Conservation (phyloP, 2,888 invertebrate species). For the Zootermopsis nevadensis region DNA sequence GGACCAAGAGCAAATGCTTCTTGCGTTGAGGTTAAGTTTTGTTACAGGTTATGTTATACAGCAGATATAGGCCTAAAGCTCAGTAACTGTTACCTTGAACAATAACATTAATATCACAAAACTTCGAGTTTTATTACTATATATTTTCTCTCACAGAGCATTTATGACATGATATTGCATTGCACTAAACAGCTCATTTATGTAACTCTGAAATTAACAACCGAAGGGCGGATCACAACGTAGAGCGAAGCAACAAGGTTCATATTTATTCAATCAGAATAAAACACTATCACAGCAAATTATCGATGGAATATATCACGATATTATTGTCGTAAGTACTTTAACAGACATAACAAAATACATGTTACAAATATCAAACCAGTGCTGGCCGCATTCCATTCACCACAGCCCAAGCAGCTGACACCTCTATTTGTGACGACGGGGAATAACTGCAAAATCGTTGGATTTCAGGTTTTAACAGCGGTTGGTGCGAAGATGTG, state of each 20-base stretch:
- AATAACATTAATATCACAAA: neutral
- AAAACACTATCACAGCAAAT: neutral
- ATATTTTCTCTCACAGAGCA: neutral
- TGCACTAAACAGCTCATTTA: neutral
- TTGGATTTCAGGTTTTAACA: too few species aligned
- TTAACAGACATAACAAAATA: neutral
- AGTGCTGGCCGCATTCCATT: neutral
- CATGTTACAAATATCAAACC: neutral
- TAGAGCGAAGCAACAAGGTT: neutral
- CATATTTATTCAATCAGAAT: neutral
- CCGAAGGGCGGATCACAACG: neutral
- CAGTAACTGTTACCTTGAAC: neutral
- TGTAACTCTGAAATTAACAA: neutral
- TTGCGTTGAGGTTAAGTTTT: neutral
- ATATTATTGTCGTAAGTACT: neutral
- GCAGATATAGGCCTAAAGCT: too few species aligned
- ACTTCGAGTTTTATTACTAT: neutral
- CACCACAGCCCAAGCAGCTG: neutral
- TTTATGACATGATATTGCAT: neutral
- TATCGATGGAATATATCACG: neutral
- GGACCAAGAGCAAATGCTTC: neutral
- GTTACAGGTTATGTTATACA: conserved; percentile 11
- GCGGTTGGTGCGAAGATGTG: too few species aligned
- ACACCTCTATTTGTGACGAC: neutral
- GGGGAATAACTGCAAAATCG: neutral